Evolutionary conservation across 2,797 vertebrate species (phyloP).

Genomic region (Schizopygopsis pylzovi): DNA sequence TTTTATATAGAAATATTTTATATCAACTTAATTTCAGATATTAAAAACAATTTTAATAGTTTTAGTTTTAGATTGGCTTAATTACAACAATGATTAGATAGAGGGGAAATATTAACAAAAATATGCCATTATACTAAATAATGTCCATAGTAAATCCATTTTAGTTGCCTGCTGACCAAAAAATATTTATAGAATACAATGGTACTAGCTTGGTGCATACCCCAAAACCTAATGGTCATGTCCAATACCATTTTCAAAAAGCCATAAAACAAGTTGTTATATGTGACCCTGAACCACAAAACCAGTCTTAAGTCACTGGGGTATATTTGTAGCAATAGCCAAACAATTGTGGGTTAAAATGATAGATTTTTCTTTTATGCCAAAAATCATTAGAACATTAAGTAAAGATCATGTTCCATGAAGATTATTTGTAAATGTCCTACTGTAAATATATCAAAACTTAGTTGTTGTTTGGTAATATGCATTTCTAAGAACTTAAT

Average conservation of each 20-base stretch:
- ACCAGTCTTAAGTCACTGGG: too few species aligned
- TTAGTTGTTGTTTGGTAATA: too few species aligned
- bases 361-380: too few species aligned
- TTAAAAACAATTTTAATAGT: background rate
- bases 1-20: background rate
- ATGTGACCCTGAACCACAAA: background rate
- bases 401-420: too few species aligned
- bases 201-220: background rate
- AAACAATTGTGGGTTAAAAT: too few species aligned
- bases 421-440: too few species aligned
- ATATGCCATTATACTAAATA: background rate
- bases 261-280: background rate
- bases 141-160: constrained; percentile 3
- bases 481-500: too few species aligned
- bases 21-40: background rate
- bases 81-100: background rate
- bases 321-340: too few species aligned
- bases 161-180: background rate
- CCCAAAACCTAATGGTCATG: background rate
- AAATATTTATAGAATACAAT: background rate
- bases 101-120: background rate
- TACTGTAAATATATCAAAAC: too few species aligned
- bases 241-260: background rate
- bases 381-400: too few species aligned
- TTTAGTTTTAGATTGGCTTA: background rate